phyloP scores from a whole-genome alignment of 2,113 vertebrate genomes.

The Seriola quinqueradiata region DNA sequence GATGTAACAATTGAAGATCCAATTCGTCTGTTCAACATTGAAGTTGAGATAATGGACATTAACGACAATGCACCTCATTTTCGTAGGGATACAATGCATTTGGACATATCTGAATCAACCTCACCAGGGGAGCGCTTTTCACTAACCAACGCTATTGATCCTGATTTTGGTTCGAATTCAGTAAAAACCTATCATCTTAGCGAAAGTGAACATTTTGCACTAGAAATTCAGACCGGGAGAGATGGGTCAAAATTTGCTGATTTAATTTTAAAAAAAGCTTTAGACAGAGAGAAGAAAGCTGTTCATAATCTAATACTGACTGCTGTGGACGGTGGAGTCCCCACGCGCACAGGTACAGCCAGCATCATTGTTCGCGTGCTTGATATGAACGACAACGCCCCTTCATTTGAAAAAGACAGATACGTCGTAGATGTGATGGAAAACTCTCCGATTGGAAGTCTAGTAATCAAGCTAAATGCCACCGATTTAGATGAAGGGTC shows the following conservation, averaged over 20 bases:
- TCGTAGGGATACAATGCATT: background rate
- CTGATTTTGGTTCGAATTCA: background rate
- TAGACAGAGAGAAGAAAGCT: background rate
- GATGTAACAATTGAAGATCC: background rate
- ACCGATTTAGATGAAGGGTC: slow-evolving; percentile 77
- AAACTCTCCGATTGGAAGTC: slow-evolving; percentile 72
- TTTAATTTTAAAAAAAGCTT: background rate
- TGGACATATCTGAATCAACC: background rate
- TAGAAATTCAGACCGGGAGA: background rate
- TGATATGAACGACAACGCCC: slow-evolving; percentile 80
- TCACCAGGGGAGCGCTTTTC: background rate
- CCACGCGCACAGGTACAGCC: slow-evolving; percentile 78
- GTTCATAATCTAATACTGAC: slow-evolving; percentile 78
- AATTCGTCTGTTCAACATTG: background rate
- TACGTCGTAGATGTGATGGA: slow-evolving; percentile 73
- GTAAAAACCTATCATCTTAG: background rate
- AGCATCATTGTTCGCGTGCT: slow-evolving; percentile 75
- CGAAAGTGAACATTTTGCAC: background rate
- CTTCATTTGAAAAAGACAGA: slow-evolving; percentile 69
- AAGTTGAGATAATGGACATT: background rate
- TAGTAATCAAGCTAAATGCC: slow-evolving; percentile 71
- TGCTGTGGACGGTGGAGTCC: slow-evolving; percentile 78
- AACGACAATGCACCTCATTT: slow-evolving; percentile 67
- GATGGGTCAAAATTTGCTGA: background rate
- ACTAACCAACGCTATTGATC: background rate